A percentile compares a stretch with the other conserved stretches of the same genome.
Evolutionary conservation across 1,140 invertebrate genomes (phyloP).

Genomic region (Heterodera schachtii): DNA sequence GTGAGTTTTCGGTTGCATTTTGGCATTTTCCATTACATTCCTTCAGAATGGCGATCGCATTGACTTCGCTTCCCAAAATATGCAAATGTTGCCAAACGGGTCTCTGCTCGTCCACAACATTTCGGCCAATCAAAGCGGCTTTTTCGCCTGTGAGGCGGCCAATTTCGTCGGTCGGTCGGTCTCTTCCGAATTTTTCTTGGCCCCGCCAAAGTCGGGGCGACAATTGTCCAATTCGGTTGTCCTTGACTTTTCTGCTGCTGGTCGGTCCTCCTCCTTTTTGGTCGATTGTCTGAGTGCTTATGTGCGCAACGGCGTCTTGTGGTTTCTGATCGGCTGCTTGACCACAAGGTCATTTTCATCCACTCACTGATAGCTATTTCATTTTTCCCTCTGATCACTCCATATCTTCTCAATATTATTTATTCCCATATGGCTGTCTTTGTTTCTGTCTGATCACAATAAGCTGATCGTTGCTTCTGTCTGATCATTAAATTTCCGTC

Average conservation of each 20-base stretch:
- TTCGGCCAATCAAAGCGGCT: constrained; percentile 23
- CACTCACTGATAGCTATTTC: too few relatives aligned
- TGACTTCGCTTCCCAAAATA: constrained; percentile 20
- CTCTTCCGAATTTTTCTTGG: constrained; percentile 9
- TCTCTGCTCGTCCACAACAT: constrained; percentile 29
- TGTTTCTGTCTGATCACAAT: too few relatives aligned
- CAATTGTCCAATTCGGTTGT: background rate
- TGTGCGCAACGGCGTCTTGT: constrained; percentile 25
- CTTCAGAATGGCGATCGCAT: constrained; percentile 22
- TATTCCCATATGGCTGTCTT: too few relatives aligned
- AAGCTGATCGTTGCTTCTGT: too few relatives aligned
- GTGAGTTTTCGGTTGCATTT: background rate
- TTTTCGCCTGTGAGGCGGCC: constrained; percentile 20
- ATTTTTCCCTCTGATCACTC: too few relatives aligned
- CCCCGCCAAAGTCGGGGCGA: background rate
- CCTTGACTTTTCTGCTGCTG: background rate
- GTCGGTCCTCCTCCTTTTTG: constrained; percentile 9
- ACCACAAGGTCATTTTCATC: constrained; percentile 17
- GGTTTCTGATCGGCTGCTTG: constrained; percentile 25
- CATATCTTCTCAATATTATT: too few relatives aligned
- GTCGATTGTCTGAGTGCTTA: constrained; percentile 28
- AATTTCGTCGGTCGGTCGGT: constrained; percentile 22
- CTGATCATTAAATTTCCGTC: too few relatives aligned
- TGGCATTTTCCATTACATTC: too few relatives aligned
- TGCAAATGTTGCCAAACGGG: constrained; percentile 26